Base-by-base conservation (phyloP, 2,888 invertebrate species). In the Eilema depressum region DNA sequence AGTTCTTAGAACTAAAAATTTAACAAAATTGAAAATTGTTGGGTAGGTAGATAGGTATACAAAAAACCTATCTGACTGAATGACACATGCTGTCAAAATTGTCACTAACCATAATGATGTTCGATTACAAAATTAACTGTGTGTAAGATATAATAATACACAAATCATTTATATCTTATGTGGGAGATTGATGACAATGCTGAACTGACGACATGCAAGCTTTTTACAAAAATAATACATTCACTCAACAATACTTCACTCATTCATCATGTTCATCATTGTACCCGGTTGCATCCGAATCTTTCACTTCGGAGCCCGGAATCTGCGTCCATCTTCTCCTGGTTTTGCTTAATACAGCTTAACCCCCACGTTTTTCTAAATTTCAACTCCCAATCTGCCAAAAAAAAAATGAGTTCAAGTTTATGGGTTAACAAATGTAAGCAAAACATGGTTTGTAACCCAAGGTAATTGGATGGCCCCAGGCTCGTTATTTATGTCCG, bases 401-500 rank as follows among this genome's bases (percentile, higher is more conserved):
- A 65, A 65, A 53, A 60, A n/a, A 65, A 71, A 71, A 63, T 66
- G 56, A 26, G 71, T 73, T 65, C 28, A 75, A 77, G 70, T 78
- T 74, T 81, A 74, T 68, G 68, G 47, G 53, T 72, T 71, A 68
- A 81, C 82, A 77, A 82, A 81, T 80, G 78, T 82, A 79, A 83
- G 79, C 74, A 77, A 75, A 79, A 75, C 74, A 75, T 71, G 66
- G 76, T 63, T 57, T 66, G 74, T 71, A 68, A 66, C 74, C 71
- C 63, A 73, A 69, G 70, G 80, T 93, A 92, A 93, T 93, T 93
- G 92, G 92, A 89, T 89, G 84, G 89, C 91, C 91, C 80, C 81
- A 80, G 87, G 92, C 91, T 76, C 68, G 84, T 92, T 89, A 93
- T 93, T 93, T 92, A 94, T 93, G 91, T 76, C 76, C 71, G 73